These are phyloP conservation scores for Opisthograptis luteolata DNA, from an alignment of 2,888 invertebrate species.

Conservation along the genomic window DNA sequence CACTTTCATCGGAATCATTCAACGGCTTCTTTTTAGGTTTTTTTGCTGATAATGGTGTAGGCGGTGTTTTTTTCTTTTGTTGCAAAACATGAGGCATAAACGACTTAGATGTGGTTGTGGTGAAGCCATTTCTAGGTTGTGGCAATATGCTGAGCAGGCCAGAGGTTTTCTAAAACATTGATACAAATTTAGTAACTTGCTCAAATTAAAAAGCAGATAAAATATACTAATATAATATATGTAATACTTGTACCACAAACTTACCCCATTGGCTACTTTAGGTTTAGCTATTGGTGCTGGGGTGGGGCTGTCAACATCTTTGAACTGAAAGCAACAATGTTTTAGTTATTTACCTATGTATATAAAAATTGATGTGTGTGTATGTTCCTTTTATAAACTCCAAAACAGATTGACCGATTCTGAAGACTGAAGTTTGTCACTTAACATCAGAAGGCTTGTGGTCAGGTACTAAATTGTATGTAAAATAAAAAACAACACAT, in stretches of 20 bases:
- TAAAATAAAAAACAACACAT: too few species aligned
- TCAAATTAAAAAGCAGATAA: too few species aligned
- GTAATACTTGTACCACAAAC: too few species aligned
- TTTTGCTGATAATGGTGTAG: constrained; percentile 48
- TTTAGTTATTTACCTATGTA: background rate
- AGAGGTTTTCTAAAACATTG: constrained; percentile 82
- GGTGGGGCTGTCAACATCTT: constrained; percentile 81
- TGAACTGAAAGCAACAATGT: constrained; percentile 74
- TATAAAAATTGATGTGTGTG: too few species aligned
- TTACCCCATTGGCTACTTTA: constrained; percentile 79
- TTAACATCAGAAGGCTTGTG: too few species aligned
- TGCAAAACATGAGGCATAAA: constrained; percentile 77
- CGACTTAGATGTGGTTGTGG: constrained; percentile 54
- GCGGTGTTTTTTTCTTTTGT: constrained; percentile 61
- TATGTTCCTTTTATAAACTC: too few species aligned
- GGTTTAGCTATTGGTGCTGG: constrained; percentile 65
- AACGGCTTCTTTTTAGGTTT: constrained; percentile 50
- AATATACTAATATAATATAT: too few species aligned
- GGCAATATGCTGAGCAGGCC: constrained; percentile 89
- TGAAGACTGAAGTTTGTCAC: too few species aligned
- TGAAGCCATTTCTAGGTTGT: constrained; percentile 83
- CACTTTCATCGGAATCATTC: constrained; percentile 73
- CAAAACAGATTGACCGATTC: too few species aligned
- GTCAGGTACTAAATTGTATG: too few species aligned
- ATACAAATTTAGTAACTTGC: too few species aligned